phyloP scores from a whole-genome alignment of 2,797 vertebrate genomes.

The Hydrolagus colliei region DNA sequence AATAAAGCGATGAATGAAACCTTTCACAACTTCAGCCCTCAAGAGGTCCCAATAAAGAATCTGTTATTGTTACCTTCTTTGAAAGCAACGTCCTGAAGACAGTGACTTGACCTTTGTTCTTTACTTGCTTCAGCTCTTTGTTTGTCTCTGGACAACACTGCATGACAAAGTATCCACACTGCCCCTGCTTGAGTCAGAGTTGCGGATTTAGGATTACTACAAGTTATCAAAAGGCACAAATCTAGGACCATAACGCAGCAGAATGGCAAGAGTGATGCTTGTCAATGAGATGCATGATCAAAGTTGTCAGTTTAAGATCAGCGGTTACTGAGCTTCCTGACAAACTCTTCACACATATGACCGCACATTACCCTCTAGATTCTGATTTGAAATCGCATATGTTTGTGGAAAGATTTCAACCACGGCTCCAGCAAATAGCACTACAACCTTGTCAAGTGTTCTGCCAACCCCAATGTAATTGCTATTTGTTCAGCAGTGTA shows the following conservation, averaged over 20 bases:
- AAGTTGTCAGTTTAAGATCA: neutral
- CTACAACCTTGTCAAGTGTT: neutral
- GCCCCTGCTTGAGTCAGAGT: too few relatives aligned
- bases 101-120: neutral
- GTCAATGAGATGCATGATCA: neutral
- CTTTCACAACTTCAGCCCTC: neutral
- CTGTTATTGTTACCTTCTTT: neutral
- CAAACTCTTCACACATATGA: neutral
- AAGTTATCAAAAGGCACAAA: neutral
- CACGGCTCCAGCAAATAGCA: neutral
- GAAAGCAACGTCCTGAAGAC: neutral
- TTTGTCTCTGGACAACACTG: neutral
- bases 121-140: neutral
- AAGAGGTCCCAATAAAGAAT: neutral
- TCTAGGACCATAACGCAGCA: neutral
- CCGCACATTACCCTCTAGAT: neutral
- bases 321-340: neutral
- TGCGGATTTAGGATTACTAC: too few relatives aligned
- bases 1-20: neutral
- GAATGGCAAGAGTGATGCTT: neutral
- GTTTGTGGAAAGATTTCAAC: too few relatives aligned
- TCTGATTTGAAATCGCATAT: neutral
- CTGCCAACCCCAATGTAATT: neutral
- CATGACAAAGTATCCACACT: neutral
- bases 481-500: neutral